A percentile compares a stretch with the other conserved stretches of the same genome.
Conservation (phyloP, 35 echinoderm and acorn worm species). For the Apostichopus parvimensis region DNA sequence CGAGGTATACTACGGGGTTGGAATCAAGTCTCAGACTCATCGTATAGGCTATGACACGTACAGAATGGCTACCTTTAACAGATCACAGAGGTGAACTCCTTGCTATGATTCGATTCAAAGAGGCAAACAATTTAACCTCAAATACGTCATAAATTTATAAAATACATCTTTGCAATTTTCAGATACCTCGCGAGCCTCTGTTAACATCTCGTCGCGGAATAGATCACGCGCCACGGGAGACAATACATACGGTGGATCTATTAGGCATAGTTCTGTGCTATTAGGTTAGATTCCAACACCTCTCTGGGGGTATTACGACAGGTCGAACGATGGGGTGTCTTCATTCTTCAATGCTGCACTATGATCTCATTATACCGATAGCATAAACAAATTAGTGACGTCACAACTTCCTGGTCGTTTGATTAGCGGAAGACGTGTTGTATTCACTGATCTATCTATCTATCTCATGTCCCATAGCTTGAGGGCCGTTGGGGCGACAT, state of each 20-base stretch:
- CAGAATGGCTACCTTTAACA: neutral
- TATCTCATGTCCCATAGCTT: no score
- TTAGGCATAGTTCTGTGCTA: neutral
- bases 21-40: no score
- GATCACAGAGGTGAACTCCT: neutral
- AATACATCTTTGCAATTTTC: slow-evolving; percentile 13
- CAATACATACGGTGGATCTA: neutral
- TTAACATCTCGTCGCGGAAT: slow-evolving; percentile 1
- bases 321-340: neutral
- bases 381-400: neutral
- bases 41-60: no score
- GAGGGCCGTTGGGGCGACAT: no score
- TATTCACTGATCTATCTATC: no score
- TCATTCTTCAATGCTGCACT: neutral
- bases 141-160: neutral
- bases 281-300: slow-evolving; percentile 28
- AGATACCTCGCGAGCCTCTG: slow-evolving; percentile 10
- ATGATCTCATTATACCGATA: neutral
- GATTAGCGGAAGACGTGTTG: no score
- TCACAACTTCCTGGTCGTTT: neutral
- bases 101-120: neutral
- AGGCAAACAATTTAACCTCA: slow-evolving; percentile 2
- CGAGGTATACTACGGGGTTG: no score
- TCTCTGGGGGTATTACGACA: slow-evolving; percentile 11
- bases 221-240: neutral